These are phyloP conservation scores for Eupithecia subumbrata DNA, from an alignment of 2,888 invertebrate species.

Conservation along the genomic window DNA sequence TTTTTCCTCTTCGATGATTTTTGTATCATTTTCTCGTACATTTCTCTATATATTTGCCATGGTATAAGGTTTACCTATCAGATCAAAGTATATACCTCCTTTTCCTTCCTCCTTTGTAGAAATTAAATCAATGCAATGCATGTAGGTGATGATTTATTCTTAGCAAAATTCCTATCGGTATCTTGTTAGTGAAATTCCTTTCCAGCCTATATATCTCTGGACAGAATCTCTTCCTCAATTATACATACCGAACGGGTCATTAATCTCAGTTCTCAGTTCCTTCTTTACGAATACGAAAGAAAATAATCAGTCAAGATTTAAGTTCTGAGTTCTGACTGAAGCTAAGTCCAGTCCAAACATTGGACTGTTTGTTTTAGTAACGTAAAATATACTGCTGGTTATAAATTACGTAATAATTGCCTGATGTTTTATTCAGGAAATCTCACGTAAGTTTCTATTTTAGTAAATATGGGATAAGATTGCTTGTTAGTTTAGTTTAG, in stretches of 20 bases:
- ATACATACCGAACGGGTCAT: conserved; percentile 28
- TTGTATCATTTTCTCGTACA: background rate
- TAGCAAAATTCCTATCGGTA: conserved; percentile 8
- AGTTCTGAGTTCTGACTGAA: conserved; percentile 32
- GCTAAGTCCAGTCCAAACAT: conserved; percentile 31
- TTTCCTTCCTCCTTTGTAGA: background rate
- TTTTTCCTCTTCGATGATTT: background rate
- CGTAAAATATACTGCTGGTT: conserved; percentile 6
- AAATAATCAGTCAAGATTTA: conserved; percentile 29
- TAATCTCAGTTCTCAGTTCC: conserved; percentile 25
- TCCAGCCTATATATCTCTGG: conserved; percentile 18
- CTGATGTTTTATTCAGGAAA: background rate
- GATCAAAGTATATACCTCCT: background rate
- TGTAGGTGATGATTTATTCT: conserved; percentile 3
- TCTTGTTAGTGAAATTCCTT: conserved; percentile 16
- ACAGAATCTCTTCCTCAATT: conserved; percentile 30
- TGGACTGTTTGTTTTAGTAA: conserved; percentile 23
- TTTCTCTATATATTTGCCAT: background rate
- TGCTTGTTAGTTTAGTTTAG: background rate
- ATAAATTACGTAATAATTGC: conserved; percentile 6
- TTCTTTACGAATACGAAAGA: conserved; percentile 27
- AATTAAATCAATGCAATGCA: background rate
- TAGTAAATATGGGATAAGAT: background rate
- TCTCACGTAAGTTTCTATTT: background rate
- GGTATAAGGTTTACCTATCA: background rate